Conservation (phyloP, 2,797 vertebrate species). For the Enteromius argenteus region DNA sequence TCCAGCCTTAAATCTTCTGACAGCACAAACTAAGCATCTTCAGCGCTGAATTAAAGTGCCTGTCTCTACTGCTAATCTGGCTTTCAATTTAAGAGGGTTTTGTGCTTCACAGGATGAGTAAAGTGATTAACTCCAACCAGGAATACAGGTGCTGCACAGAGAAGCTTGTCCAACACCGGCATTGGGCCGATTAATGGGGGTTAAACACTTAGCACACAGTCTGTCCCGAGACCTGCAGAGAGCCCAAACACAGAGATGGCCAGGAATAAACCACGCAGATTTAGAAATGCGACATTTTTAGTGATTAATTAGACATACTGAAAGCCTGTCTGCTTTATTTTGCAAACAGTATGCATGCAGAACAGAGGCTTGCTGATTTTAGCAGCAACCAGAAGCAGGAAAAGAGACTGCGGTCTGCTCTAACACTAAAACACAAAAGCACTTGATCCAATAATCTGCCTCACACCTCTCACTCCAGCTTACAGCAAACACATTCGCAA, state of each 20-base stretch:
- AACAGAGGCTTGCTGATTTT: background rate
- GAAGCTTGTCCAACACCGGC: slow-evolving; percentile 60
- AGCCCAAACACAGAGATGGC: background rate
- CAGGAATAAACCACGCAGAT: background rate
- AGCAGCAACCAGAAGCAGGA: background rate
- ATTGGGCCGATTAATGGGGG: slow-evolving; percentile 71
- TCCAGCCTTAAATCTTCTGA: background rate
- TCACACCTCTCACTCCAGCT: slow-evolving; percentile 65
- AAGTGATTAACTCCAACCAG: slow-evolving; percentile 67
- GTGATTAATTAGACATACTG: background rate
- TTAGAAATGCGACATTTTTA: background rate
- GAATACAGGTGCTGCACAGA: slow-evolving; percentile 53
- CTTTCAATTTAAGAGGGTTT: slow-evolving; percentile 62
- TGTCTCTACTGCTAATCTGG: slow-evolving; percentile 64
- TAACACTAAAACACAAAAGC: slow-evolving; percentile 51
- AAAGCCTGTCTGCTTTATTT: background rate
- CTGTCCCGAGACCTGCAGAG: slow-evolving; percentile 49
- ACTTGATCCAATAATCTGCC: slow-evolving; percentile 74
- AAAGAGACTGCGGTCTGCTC: background rate
- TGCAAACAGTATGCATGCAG: background rate
- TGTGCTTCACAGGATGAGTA: slow-evolving; percentile 52
- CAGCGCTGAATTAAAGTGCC: background rate
- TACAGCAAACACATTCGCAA: slow-evolving; percentile 64
- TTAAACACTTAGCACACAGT: slow-evolving; percentile 50
- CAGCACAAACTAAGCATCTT: slow-evolving; percentile 12